Percentiles rank a stretch among this genome's conserved stretches.
Evolutionary conservation across 2,113 vertebrate genomes (phyloP).

Genomic region (Danionella cerebrum): DNA sequence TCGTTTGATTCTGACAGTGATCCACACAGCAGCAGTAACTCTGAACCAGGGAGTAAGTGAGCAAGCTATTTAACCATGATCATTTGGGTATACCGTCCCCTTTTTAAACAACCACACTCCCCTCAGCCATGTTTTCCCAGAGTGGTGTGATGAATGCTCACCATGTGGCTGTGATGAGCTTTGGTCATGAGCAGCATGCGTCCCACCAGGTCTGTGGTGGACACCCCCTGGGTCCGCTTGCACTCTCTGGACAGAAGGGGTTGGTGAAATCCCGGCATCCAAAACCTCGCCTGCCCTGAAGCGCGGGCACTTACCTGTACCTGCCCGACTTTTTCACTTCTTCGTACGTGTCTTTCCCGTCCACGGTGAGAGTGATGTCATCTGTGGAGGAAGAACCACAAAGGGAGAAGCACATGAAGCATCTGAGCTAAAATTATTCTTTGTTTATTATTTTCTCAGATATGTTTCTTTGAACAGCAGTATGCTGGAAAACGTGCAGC

Average conservation of each 20-base stretch:
- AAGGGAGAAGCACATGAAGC: too few species aligned
- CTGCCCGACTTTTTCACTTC: slow-evolving; percentile 86
- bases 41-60: too few species aligned
- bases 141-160: too few species aligned
- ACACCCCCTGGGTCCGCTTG: slow-evolving; percentile 92
- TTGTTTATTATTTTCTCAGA: too few species aligned
- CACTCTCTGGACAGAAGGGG: slow-evolving; percentile 76
- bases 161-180: slow-evolving; percentile 92
- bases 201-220: slow-evolving; percentile 95
- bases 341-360: slow-evolving; percentile 90
- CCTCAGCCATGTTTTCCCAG: not conserved
- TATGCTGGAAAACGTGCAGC: too few species aligned
- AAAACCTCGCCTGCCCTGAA: slow-evolving; percentile 2
- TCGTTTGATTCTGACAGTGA: too few species aligned
- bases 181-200: slow-evolving; percentile 97
- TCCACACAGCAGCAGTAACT: too few species aligned
- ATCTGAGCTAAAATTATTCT: too few species aligned
- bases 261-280: not conserved
- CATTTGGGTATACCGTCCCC: too few species aligned
- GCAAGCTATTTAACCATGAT: too few species aligned
- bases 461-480: too few species aligned
- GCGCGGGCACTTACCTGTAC: slow-evolving; percentile 67
- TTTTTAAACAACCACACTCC: too few species aligned
- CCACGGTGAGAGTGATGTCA: slow-evolving; percentile 90
- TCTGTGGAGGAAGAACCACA: slow-evolving; percentile 59